phyloP scores from a whole-genome alignment of 1,140 invertebrate genomes.

The Drosophila murphyi region DNA sequence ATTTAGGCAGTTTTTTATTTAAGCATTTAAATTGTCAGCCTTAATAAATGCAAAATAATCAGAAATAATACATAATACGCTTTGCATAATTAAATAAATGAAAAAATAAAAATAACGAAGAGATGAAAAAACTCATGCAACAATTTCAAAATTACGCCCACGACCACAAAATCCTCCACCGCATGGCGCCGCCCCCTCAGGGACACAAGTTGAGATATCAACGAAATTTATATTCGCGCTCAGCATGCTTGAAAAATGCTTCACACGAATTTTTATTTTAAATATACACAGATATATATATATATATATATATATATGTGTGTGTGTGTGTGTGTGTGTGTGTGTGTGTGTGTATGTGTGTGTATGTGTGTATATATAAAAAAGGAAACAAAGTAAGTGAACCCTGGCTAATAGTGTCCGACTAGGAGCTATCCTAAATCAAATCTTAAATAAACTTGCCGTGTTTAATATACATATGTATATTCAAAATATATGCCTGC shows the following conservation, averaged over 20 bases:
- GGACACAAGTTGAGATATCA: slow-evolving; percentile 28
- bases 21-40: slow-evolving; percentile 5
- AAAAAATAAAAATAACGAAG: background rate
- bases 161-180: background rate
- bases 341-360: too few species aligned
- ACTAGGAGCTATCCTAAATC: too few species aligned
- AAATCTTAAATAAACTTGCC: too few species aligned
- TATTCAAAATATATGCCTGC: too few species aligned
- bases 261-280: slow-evolving; percentile 51
- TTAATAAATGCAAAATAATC: slow-evolving; percentile 1
- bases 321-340: too few species aligned
- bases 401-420: too few species aligned
- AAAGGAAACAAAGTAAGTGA: too few species aligned
- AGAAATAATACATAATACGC: slow-evolving; percentile 4
- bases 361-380: too few species aligned
- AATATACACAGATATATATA: slow-evolving; percentile 23
- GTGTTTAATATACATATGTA: too few species aligned
- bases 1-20: background rate
- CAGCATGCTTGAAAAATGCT: slow-evolving; percentile 59
- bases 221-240: slow-evolving; percentile 61
- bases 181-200: slow-evolving; percentile 1
- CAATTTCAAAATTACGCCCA: slow-evolving; percentile 13
- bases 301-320: background rate
- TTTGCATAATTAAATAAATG: slow-evolving; percentile 3
- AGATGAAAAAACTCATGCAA: slow-evolving; percentile 5